These are phyloP conservation scores for Anas bahamensis DNA, from an alignment of 2,797 vertebrate genomes.

Conservation along the genomic window DNA sequence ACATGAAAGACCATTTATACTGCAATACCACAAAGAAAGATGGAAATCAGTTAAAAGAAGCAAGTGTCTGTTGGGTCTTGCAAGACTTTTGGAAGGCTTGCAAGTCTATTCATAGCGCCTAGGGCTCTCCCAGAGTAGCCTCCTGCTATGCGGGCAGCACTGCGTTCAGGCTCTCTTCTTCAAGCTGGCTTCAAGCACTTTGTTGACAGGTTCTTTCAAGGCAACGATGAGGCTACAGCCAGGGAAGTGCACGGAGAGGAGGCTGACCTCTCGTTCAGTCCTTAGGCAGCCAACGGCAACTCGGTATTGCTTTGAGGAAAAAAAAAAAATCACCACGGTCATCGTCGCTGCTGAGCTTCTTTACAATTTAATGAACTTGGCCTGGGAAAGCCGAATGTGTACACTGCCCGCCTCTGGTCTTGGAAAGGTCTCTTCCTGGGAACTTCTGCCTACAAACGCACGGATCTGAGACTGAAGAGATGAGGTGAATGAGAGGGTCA, in stretches of 20 bases:
- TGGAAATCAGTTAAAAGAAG: conserved; percentile 63
- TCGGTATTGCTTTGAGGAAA: not conserved
- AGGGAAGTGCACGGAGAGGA: not conserved
- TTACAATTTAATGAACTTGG: not conserved
- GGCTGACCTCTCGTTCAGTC: not conserved
- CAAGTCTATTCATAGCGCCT: conserved; percentile 24
- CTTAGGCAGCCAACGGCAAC: not conserved
- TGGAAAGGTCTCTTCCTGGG: not conserved
- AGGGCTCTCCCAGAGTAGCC: conserved; percentile 51
- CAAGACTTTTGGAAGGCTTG: conserved; percentile 57
- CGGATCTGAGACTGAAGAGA: not conserved
- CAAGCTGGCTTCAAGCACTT: conserved; percentile 23
- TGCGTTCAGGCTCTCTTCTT: not conserved
- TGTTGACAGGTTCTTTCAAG: conserved; percentile 45
- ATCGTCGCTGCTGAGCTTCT: not conserved
- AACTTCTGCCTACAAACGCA: not conserved
- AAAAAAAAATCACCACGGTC: not conserved
- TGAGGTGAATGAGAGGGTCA: not conserved
- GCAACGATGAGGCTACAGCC: conserved; percentile 20
- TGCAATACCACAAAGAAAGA: conserved; percentile 57
- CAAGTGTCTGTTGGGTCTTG: conserved; percentile 67
- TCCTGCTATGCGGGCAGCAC: not conserved
- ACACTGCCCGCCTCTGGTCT: not conserved
- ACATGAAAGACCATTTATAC: conserved; percentile 66
- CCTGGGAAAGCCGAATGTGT: not conserved